Percentiles rank a stretch among this genome's conserved stretches.
Conservation (phyloP, 2,113 vertebrate species). For the Grammomys dolichurus region DNA sequence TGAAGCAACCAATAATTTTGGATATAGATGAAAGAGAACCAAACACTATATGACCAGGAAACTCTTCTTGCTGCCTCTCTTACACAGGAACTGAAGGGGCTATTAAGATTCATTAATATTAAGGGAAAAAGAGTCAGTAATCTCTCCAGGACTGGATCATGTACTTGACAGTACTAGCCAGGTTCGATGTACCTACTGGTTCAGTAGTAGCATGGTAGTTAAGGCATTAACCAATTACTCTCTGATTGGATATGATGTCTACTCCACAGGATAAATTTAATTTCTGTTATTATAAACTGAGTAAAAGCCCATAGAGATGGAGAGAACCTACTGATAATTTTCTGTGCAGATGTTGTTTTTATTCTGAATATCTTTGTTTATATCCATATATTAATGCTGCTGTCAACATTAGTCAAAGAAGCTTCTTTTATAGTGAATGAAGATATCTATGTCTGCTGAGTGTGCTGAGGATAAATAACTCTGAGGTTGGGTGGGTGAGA, state of each 20-base stretch:
- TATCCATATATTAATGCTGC: background rate
- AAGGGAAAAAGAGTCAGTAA: background rate
- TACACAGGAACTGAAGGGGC: background rate
- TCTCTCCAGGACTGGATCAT: background rate
- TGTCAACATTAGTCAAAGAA: background rate
- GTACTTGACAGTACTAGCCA: background rate
- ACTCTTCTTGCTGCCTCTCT: background rate
- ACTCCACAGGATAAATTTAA: background rate
- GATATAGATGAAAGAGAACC: background rate
- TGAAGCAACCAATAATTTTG: background rate
- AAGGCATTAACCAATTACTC: background rate
- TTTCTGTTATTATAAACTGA: background rate
- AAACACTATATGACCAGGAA: background rate
- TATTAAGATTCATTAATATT: background rate
- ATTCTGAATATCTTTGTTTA: background rate
- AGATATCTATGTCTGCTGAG: background rate
- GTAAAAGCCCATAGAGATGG: too few species aligned
- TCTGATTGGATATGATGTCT: background rate
- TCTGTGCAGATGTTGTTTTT: background rate
- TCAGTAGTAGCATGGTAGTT: background rate
- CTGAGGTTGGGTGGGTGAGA: background rate
- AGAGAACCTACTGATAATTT: background rate
- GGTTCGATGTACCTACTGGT: background rate
- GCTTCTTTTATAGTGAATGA: background rate
- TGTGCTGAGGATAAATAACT: too few species aligned